These are phyloP conservation scores for Sciurus vulgaris DNA, from an alignment of 2,797 vertebrate genomes.

Conservation along the genomic window DNA sequence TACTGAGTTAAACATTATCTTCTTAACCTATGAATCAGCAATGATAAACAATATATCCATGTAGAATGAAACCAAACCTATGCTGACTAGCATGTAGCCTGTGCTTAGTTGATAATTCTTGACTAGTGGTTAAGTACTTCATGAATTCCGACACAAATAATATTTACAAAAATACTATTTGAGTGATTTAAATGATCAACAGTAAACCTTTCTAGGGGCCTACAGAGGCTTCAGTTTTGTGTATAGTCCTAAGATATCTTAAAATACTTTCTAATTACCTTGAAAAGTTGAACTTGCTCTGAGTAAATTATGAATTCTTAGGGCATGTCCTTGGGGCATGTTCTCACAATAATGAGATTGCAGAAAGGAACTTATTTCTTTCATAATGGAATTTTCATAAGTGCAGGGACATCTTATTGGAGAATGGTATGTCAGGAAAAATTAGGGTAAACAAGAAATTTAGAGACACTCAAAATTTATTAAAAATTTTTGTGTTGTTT, in stretches of 20 bases:
- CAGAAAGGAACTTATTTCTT: not conserved
- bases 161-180: not conserved
- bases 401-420: not conserved
- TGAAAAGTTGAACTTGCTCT: conserved; percentile 33
- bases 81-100: not conserved
- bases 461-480: not conserved
- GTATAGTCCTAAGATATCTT: not conserved
- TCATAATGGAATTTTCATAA: not conserved
- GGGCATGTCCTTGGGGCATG: not conserved
- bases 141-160: not conserved
- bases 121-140: not conserved
- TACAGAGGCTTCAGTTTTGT: not conserved
- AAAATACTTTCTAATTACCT: not conserved
- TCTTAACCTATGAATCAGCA: not conserved
- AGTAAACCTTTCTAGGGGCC: not conserved
- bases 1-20: not conserved
- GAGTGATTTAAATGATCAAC: not conserved
- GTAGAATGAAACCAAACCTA: not conserved
- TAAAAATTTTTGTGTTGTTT: not conserved
- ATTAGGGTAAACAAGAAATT: not conserved
- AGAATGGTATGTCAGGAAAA: not conserved
- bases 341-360: not conserved
- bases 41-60: not conserved
- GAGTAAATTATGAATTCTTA: not conserved
- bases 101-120: conserved; percentile 32